Percentiles rank a stretch among this genome's conserved stretches.
Conservation (phyloP, 2,797 vertebrate species). For the Urocyon cinereoargenteus region DNA sequence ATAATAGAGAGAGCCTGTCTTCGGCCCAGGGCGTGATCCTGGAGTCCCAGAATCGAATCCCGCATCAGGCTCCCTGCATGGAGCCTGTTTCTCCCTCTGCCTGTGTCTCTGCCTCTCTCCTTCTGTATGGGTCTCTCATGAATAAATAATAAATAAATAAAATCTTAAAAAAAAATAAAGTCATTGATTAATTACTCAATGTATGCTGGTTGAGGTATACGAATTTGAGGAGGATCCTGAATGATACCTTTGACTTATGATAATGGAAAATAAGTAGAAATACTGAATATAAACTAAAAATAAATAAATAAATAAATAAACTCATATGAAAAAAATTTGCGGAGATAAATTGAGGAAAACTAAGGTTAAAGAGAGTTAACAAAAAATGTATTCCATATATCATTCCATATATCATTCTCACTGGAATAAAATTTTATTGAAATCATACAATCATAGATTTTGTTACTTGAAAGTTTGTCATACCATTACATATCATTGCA, state of each 20-base stretch:
- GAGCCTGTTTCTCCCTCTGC: no score
- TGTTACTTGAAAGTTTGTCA: not conserved
- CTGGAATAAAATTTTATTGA: not conserved
- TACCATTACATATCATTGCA: not conserved
- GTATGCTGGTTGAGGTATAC: not conserved
- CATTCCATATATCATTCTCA: not conserved
- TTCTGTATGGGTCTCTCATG: no score
- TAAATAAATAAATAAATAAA: not conserved
- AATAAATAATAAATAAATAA: no score
- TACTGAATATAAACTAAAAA: not conserved
- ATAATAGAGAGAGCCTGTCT: no score
- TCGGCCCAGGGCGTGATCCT: no score
- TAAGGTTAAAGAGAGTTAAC: not conserved
- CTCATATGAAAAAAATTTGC: not conserved
- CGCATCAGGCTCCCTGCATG: no score
- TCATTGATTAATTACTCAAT: not conserved
- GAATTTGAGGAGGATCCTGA: not conserved
- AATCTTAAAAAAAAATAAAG: not conserved
- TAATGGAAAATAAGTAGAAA: constrained; percentile 37
- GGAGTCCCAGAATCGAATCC: no score
- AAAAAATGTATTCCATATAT: not conserved
- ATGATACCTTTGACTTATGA: not conserved
- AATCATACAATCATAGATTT: not conserved
- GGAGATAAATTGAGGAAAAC: not conserved
- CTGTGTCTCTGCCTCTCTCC: no score